Base-by-base conservation (phyloP, 2,888 invertebrate genomes). In the Achlya flavicornis region DNA sequence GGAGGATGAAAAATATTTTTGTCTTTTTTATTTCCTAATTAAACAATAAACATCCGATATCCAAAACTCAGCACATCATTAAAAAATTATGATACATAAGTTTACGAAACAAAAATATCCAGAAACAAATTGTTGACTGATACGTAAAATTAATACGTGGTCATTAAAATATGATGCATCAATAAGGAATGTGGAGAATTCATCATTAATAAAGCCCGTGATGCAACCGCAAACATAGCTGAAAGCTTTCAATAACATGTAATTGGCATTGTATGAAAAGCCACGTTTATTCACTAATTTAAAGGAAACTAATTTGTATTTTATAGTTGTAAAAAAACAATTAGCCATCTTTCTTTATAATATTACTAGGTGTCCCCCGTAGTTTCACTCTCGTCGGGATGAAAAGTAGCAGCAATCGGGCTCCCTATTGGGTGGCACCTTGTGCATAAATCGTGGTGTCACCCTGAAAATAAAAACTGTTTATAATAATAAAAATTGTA, bases 161-260 rank as follows among this genome's bases (percentile, higher is more conserved):
- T 14, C 57, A 57, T 57, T 57, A 57, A 57, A 57, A 32, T 14
- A 57, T 57, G 16, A 32, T 32, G 57, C 57, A 32, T 57, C 57
- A 32, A 57, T 32, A 32, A 57, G 26, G 57, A 57, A 5, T 33
- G 4, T 46, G n/a, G n/a, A n/a, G 10, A n/a, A n/a, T 46, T 7
- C 46, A 46, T n/a, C 46, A 46, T 46, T 46, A 46, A 46, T 46
- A n/a, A 46, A n/a, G 46, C 46, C 7, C n/a, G n/a, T n/a, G n/a
- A 46, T 46, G 6, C n/a, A n/a, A 46, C 46, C 46, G 46, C 46
- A 46, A n/a, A 46, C n/a, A 46, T 46, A 7, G n/a, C 4, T 46
- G n/a, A 46, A 46, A n/a, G 46, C 46, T 46, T 46, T 46, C 46
- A 46, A 46, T 46, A n/a, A n/a, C n/a, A n/a, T 7, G n/a, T 5